Evolutionary conservation across 2,888 invertebrate genomes (phyloP), one percentile per base, ranked within the genome.

Genomic region (Lepidochitona cinerea): DNA sequence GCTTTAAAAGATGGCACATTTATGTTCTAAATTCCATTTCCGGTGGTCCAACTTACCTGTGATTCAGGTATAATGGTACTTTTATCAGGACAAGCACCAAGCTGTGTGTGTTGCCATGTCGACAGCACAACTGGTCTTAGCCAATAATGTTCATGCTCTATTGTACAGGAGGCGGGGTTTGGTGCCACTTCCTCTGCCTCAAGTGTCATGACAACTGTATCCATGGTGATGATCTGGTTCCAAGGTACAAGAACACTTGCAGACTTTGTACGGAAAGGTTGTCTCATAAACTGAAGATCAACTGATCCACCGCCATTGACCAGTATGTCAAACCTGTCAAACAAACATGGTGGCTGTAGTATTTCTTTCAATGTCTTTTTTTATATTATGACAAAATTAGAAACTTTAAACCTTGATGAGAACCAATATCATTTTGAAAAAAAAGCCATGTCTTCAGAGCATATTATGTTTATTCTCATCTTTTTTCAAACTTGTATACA

Each of bases 241-340:
- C 98, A 98, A 29, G 98, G 98, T 29, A 90, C 88, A 72, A 88
- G 84, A n/a, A 90, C 88, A 72, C 88, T 88, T 36, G 85, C 84
- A 95, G 89, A 95, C 59, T 88, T 84, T 18, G 88, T 78, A 68
- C 85, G 94, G 93, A 97, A 99, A 35, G 98, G 98, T 73, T 96
- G 96, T 75, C 99, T 93, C 90, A 97, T 97, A 92, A 99, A 98
- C 92, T 97, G 97, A 81, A 99, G 92, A 29, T 97, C 97, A 73
- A 99, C 97, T 1, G 98, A 97, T 37, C 98, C 98, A 67, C 99
- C 99, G 23, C 99, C 99, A 91, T 99, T 99, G 77, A 99, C 98
- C 88, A 99, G 93, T 75, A 99, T 95, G 92, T 99, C 99, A 93
- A 99, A 99, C 95, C 98, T 98, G 90, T 78, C 90, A 79, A 54